phyloP scores from a whole-genome alignment of 2,888 invertebrate species.

The Drosophila bunnanda region DNA sequence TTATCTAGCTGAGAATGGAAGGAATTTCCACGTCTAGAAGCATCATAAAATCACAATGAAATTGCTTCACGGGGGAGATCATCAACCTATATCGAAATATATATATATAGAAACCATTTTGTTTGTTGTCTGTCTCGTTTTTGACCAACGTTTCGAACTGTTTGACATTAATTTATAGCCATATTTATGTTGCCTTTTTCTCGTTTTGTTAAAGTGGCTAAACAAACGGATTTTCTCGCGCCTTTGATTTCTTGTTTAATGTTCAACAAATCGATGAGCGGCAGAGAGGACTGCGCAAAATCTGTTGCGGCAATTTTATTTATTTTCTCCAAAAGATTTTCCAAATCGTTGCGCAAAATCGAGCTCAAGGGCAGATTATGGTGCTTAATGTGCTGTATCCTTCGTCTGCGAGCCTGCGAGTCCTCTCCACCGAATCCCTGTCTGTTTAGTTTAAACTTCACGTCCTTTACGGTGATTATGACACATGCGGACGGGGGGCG shows the following conservation, averaged over 20 bases:
- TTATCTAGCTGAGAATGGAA: constrained; percentile 53
- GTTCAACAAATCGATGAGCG: constrained; percentile 67
- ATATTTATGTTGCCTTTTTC: neutral
- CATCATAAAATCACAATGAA: constrained; percentile 21
- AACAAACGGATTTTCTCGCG: constrained; percentile 5
- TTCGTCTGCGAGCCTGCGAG: constrained; percentile 1
- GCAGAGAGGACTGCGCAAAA: constrained; percentile 18
- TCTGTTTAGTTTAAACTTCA: constrained; percentile 76
- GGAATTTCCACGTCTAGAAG: constrained; percentile 25
- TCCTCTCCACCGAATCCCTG: constrained; percentile 45
- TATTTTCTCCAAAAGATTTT: constrained; percentile 75
- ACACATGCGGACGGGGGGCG: constrained; percentile 53
- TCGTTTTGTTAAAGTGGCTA: constrained; percentile 14
- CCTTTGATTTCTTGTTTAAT: constrained; percentile 46
- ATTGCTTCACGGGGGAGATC: constrained; percentile 11
- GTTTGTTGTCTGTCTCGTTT: constrained; percentile 17
- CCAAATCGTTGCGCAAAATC: constrained; percentile 77
- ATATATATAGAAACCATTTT: constrained; percentile 2
- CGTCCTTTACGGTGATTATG: constrained; percentile 78
- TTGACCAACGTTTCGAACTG: constrained; percentile 27
- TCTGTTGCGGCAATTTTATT: constrained; percentile 48
- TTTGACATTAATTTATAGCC: constrained; percentile 26
- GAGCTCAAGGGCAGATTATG: constrained; percentile 57
- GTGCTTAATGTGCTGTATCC: constrained; percentile 33
- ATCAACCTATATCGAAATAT: constrained; percentile 15